These are phyloP conservation scores for Probaryconus sp. DNA, from an alignment of 1,140 invertebrate genomes.

Conservation along the genomic window DNA sequence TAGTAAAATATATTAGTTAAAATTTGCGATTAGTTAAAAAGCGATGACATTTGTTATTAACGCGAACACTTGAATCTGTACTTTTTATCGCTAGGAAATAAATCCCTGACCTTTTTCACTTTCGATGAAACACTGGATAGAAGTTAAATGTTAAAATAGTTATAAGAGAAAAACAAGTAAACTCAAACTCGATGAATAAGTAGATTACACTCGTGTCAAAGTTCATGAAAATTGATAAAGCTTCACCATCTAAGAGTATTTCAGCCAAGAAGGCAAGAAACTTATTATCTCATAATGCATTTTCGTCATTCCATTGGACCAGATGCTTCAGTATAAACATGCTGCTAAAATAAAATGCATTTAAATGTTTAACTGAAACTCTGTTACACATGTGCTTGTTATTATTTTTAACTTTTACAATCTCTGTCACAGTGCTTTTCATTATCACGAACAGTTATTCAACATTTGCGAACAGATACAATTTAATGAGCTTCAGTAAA, in stretches of 20 bases:
- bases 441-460: too few relatives aligned
- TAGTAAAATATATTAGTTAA: too few relatives aligned
- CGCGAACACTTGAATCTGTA: background rate
- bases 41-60: background rate
- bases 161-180: conserved; percentile 47
- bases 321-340: conserved; percentile 43
- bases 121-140: conserved; percentile 3
- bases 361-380: conserved; percentile 32
- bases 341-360: conserved; percentile 22
- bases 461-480: too few relatives aligned
- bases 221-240: conserved; percentile 62
- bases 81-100: background rate
- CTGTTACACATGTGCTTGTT: background rate
- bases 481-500: too few relatives aligned
- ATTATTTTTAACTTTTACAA: background rate
- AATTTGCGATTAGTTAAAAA: too few relatives aligned
- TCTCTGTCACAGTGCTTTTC: too few relatives aligned
- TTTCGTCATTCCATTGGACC: conserved; percentile 53
- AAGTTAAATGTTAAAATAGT: conserved; percentile 37
- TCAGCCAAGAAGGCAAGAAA: conserved; percentile 51
- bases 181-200: conserved; percentile 46
- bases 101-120: conserved; percentile 5
- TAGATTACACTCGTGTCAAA: conserved; percentile 56
- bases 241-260: conserved; percentile 47
- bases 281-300: conserved; percentile 58